Evolutionary conservation across 2,113 vertebrate species (phyloP), one percentile per base, ranked within the genome.

Genomic region (Petroica traversi): DNA sequence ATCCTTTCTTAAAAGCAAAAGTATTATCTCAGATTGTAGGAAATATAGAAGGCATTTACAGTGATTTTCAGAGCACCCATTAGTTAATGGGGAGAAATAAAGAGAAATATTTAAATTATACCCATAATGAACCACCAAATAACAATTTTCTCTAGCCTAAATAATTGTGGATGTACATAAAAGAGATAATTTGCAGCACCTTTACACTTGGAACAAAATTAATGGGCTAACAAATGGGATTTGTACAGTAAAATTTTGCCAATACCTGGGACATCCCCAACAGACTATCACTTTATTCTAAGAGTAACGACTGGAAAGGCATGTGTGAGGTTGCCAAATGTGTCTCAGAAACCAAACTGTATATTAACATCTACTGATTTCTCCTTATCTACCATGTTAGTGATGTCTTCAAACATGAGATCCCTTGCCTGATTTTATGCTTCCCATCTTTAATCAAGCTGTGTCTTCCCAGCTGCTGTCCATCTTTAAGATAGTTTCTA

Each of bases 391-490:
- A 85, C 87, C 54, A 82, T 93, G 84, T 97, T 54, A 93, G 41
- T 69, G 76, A 79, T 69, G 67, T 82, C 91, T 96, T 95, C 88
- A 95, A 92, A 95, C 93, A 94, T 8, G 69, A 89, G 69, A 91
- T 94, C 66, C n/a, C 73, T 96, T 94, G 81, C 94, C 54, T 2
- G 16, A 76, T 95, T 95, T 91, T 79, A 87, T 94, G 93, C 46
- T 95, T 93, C 87, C 93, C 94, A 85, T 95, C 84, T 95, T 96
- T 95, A 76, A 87, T 76, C 94, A 96, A 96, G 93, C 94, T 95
- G 94, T 91, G 49, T 38, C 81, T 89, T 95, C 66, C 86, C 95
- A 97, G 89, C 73, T 97, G 94, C 82, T 93, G 57, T 64, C 89
- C 95, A 95, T 87, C 94, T 93, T 96, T 92, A 61, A 84, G 80